These are phyloP conservation scores for Ephialtes manifestator DNA, from an alignment of 2,888 invertebrate species.

Conservation along the genomic window DNA sequence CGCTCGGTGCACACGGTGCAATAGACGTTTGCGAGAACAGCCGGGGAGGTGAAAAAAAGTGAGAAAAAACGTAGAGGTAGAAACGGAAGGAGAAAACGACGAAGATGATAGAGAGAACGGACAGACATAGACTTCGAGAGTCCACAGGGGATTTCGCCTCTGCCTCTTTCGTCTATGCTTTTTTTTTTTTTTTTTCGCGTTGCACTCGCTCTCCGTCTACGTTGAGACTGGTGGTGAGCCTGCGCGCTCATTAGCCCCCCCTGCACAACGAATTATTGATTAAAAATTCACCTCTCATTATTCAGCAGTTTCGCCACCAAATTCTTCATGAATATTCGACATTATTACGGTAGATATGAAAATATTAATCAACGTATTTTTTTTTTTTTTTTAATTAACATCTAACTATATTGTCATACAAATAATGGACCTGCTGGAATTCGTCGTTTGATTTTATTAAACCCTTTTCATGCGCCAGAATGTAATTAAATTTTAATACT, in stretches of 20 bases:
- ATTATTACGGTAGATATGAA: not conserved
- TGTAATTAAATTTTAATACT: not conserved
- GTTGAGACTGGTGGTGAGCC: slow-evolving; percentile 44
- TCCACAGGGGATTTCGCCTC: slow-evolving; percentile 51
- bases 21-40: slow-evolving; percentile 33
- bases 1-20: slow-evolving; percentile 47
- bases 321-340: slow-evolving; percentile 47
- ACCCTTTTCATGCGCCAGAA: not conserved
- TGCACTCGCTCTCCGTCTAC: slow-evolving; percentile 30
- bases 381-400: not conserved
- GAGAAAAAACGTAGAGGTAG: slow-evolving; percentile 32
- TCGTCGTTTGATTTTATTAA: not conserved
- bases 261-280: slow-evolving; percentile 60
- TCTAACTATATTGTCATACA: not conserved
- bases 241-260: slow-evolving; percentile 63
- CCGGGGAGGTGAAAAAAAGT: slow-evolving; percentile 36
- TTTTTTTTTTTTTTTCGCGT: slow-evolving; percentile 36
- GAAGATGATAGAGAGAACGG: slow-evolving; percentile 50
- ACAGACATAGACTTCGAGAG: slow-evolving; percentile 40
- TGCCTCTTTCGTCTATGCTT: slow-evolving; percentile 35
- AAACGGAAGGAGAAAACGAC: slow-evolving; percentile 60
- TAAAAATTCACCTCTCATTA: slow-evolving; percentile 53
- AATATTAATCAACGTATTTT: not conserved
- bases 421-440: not conserved
- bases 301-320: slow-evolving; percentile 33